phyloP scores from a whole-genome alignment of 1,140 invertebrate genomes.

The Agrilus planipennis region DNA sequence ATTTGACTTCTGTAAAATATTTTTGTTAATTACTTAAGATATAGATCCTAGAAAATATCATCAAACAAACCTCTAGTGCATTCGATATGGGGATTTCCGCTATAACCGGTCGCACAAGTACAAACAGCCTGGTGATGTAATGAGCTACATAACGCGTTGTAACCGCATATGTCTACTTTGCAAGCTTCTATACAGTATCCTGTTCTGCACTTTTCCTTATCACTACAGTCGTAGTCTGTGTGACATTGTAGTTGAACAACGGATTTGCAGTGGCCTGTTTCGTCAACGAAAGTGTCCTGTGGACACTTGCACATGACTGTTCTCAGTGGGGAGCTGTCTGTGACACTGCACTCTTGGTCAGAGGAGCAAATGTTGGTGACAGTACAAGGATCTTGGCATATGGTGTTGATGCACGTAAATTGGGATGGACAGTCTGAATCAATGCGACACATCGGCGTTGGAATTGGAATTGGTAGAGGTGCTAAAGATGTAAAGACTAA shows the following conservation, averaged over 20 bases:
- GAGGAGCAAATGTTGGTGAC: constrained; percentile 53
- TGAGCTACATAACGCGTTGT: constrained; percentile 72
- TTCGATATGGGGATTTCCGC: constrained; percentile 70
- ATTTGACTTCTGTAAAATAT: constrained; percentile 37
- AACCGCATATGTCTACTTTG: constrained; percentile 60
- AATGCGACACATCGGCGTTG: constrained; percentile 42
- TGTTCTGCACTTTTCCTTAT: constrained; percentile 56
- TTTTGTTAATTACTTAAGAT: not conserved
- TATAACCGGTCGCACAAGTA: constrained; percentile 63
- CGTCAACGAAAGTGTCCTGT: constrained; percentile 51
- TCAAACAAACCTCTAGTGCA: constrained; percentile 49
- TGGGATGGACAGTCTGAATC: constrained; percentile 64
- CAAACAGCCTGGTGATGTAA: constrained; percentile 64
- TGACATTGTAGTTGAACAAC: constrained; percentile 49
- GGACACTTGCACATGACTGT: constrained; percentile 75
- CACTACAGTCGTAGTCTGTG: constrained; percentile 60
- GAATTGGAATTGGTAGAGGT: constrained; percentile 10
- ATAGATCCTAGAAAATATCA: not conserved
- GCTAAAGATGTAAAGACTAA: constrained; percentile 13
- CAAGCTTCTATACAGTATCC: constrained; percentile 73
- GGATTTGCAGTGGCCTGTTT: constrained; percentile 48
- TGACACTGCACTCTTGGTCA: constrained; percentile 64
- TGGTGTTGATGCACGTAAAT: constrained; percentile 62
- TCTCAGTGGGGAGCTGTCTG: constrained; percentile 64
- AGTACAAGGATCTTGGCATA: constrained; percentile 65